Evolutionary conservation across 2,113 vertebrate species (phyloP).

Genomic region (Oryctolagus cuniculus): mOryCun1.1 NC_091452.1:3995501-3996000

Average conservation of each 20-base stretch:
- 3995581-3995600: neutral
- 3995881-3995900: neutral
- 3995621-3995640: too few species aligned
- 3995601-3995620: neutral
- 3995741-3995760: neutral
- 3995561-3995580: neutral
- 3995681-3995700: too few species aligned
- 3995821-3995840: neutral
- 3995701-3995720: neutral
- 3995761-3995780: too few species aligned
- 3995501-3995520: neutral
- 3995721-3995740: neutral
- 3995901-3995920: accelerated
- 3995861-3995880: too few species aligned
- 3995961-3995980: too few species aligned
- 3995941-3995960: neutral
- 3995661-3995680: too few species aligned
- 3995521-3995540: too few species aligned
- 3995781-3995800: neutral
- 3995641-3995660: too few species aligned
- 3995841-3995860: neutral
- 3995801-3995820: neutral
- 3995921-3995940: neutral
- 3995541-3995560: neutral
- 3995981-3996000: neutral